Evolutionary conservation across 2,888 invertebrate species (phyloP).

Genomic region (Drosophila tripunctata): DNA sequence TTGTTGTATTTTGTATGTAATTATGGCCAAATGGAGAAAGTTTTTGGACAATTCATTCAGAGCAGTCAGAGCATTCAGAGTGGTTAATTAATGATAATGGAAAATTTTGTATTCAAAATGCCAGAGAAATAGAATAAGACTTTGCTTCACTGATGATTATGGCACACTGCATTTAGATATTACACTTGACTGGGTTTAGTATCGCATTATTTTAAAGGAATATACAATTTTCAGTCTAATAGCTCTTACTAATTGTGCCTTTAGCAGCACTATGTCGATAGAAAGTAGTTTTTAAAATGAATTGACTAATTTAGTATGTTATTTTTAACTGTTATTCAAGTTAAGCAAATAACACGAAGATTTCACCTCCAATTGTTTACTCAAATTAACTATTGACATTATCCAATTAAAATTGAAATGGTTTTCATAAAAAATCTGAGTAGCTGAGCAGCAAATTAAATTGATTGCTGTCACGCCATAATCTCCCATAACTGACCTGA

Average conservation of each 20-base stretch:
- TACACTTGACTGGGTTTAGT: constrained; percentile 20
- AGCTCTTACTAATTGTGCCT: too few relatives aligned
- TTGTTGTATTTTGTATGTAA: constrained; percentile 62
- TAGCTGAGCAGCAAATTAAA: neutral
- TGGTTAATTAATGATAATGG: constrained; percentile 54
- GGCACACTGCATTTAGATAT: constrained; percentile 18
- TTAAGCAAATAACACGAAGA: too few relatives aligned
- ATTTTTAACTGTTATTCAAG: too few relatives aligned
- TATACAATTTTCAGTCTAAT: too few relatives aligned
- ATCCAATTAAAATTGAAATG: neutral
- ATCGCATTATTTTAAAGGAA: neutral
- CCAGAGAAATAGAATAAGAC: constrained; percentile 13
- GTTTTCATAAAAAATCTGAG: neutral
- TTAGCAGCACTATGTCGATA: too few relatives aligned
- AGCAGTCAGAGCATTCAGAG: constrained; percentile 20
- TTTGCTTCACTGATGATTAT: constrained; percentile 24
- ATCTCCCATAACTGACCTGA: neutral
- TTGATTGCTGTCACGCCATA: neutral
- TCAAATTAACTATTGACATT: neutral
- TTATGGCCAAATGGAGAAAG: constrained; percentile 53
- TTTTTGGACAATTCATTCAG: constrained; percentile 45
- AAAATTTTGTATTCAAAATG: constrained; percentile 32
- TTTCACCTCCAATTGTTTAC: too few relatives aligned
- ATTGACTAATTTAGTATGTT: too few relatives aligned
- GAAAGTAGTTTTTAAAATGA: too few relatives aligned